A percentile compares a stretch with the other conserved stretches of the same genome.
Conservation (phyloP, 2,797 vertebrate genomes). For the Trematomus bernacchii region DNA sequence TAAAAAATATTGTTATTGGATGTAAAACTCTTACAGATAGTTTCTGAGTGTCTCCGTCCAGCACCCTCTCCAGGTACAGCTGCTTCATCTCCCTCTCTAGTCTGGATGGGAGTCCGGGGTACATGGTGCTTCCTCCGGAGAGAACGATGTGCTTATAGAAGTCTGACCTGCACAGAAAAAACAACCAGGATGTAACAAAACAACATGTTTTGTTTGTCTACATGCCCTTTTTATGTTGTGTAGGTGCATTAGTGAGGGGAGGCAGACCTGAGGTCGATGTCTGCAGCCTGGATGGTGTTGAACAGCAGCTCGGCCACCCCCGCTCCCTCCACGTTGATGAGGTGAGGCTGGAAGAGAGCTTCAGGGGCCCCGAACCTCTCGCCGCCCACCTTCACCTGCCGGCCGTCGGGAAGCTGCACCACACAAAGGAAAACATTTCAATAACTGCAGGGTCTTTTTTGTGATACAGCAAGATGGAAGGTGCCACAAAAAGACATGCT, state of each 20-base stretch:
- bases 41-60: slow-evolving; percentile 84
- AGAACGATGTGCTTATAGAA: slow-evolving; percentile 90
- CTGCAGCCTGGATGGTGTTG: slow-evolving; percentile 90
- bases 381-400: slow-evolving; percentile 84
- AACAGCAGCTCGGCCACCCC: slow-evolving; percentile 89
- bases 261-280: slow-evolving; percentile 85
- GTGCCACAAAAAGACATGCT: neutral
- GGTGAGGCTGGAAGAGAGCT: slow-evolving; percentile 89
- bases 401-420: slow-evolving; percentile 86
- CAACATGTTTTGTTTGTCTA: neutral
- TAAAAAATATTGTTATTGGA: neutral
- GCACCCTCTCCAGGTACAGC: slow-evolving; percentile 88
- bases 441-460: neutral
- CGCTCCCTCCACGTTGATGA: slow-evolving; percentile 87
- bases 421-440: neutral
- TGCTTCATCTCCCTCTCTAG: slow-evolving; percentile 90
- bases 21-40: slow-evolving; percentile 79
- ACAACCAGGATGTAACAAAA: neutral
- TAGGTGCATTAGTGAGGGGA: neutral
- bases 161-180: slow-evolving; percentile 78
- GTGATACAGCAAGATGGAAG: neutral
- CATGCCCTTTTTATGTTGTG: neutral
- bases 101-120: slow-evolving; percentile 87
- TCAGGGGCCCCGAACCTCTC: slow-evolving; percentile 89
- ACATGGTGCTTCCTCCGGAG: slow-evolving; percentile 89